Evolutionary conservation across 2,113 vertebrate species (phyloP), one percentile per base, ranked within the genome.

Genomic region (Petromus typicus): DNA sequence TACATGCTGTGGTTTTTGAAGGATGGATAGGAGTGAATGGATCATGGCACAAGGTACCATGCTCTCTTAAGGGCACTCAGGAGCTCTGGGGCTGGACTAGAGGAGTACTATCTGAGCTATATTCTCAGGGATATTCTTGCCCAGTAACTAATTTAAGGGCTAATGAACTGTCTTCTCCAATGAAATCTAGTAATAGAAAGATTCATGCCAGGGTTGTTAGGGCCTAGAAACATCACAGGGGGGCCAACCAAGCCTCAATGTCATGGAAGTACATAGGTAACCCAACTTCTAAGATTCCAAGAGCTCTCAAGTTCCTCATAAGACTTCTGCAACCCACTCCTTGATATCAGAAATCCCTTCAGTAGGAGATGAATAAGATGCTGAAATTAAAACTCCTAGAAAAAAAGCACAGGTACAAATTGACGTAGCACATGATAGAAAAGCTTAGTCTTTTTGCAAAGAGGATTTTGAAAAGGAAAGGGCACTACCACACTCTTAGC

Each of bases 281-380:
- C 32, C 20, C 30, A 90, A 69, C 87, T 17, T 80, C 40, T 40
- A 83, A 61, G 71, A 80, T 25, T 63, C 63, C 9, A 5, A 54
- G 32, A 79, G 22, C 14, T 89, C 56, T 69, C 17, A n/a, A 18
- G 18, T 2, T 89, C 9, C 27, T 66, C 54, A 88, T 51, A 67
- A 86, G 86, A 48, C 30, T 63, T 93, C 90, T 54, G 63, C 48
- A 90, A 91, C 16, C 16, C 91, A 79, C 40, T 80, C 12, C 1
- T 27, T 86, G n/a, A 76, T 71, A 34, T 89, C 57, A 93, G 48
- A 93, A 85, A 79, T 67, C 30, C 30, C n/a, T 89, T 85, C 94
- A 85, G 57, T 23, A 56, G n/a, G 11, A 27, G 51, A 67, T 43
- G 85, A 23, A 82, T 81, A 94, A 71, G 37, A 83, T 86, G 45